A percentile compares a stretch with the other conserved stretches of the same genome.
Conservation (phyloP, 1,140 invertebrate genomes). For the Hylyphantes graminicola region DNA sequence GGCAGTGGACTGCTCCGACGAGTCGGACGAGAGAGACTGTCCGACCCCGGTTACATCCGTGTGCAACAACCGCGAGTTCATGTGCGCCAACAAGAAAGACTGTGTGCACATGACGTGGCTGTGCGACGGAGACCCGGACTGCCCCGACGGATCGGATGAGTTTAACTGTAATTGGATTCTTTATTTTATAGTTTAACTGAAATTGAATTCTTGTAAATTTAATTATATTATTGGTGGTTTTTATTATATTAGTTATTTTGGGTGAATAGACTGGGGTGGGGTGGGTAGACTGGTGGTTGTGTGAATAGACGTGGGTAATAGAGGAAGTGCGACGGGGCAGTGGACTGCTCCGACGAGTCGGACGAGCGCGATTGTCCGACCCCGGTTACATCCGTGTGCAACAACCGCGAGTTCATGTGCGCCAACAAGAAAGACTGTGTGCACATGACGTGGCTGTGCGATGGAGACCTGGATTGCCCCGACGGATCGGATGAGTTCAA, state of each 20-base stretch:
- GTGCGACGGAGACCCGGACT: constrained; percentile 68
- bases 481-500: constrained; percentile 65
- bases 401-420: constrained; percentile 64
- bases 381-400: constrained; percentile 63
- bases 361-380: constrained; percentile 70
- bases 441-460: constrained; percentile 66
- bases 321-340: constrained; percentile 61
- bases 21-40: constrained; percentile 62
- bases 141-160: constrained; percentile 65
- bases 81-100: constrained; percentile 63
- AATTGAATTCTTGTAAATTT: neutral
- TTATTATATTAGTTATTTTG: too few relatives aligned
- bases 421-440: constrained; percentile 65
- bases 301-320: constrained; percentile 73
- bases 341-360: constrained; percentile 63
- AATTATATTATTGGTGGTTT: neutral
- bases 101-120: constrained; percentile 66
- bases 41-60: constrained; percentile 71
- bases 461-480: constrained; percentile 66
- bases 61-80: constrained; percentile 63
- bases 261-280: too few relatives aligned
- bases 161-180: constrained; percentile 60
- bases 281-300: too few relatives aligned
- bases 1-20: constrained; percentile 62
- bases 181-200: neutral